Base-by-base conservation (phyloP, 2,113 vertebrate genomes). In the Tachuris rubrigastra region DNA sequence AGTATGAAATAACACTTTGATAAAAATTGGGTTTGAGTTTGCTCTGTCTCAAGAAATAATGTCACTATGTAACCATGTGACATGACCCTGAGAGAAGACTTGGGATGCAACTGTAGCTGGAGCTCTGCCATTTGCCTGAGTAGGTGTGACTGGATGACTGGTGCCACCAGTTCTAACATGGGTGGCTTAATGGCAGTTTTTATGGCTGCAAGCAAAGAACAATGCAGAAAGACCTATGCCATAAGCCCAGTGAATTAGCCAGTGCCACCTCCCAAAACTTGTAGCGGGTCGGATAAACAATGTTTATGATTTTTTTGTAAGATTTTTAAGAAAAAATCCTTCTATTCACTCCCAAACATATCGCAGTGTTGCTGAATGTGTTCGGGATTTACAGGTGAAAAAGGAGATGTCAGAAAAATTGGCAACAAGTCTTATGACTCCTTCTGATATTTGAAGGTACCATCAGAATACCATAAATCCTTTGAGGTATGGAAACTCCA, bases 1-100 rank as follows among this genome's bases (percentile, higher is more conserved):
- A 49, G n/a, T 0, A 0, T 30, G 66, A 72, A 92, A 73, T n/a
- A 56, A 56, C 4, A 14, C 14, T 37, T 75, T 7, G 46, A 73
- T 87, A 31, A 76, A 80, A 73, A 53, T 8, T 3, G 30, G 10
- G 5, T 58, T 85, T 65, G 84, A 60, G 23, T 80, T 91, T 91
- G 10, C 27, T 50, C 7, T 30, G 3, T 55, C n/a, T 68, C 46
- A 53, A 62, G 62, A 62, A 28, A 41, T n/a, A 67, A 46, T 18
- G 11, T 41, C 13, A 5, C 4, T 23, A 14, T 0, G 2, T 47
- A 31, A 78, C 17, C 2, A 2, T 27, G 18, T 0, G 1, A 27
- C 14, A 12, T 1, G 28, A 25, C 16, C 18, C 53, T 21, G 25
- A 79, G 37, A 78, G 41, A 69, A 11, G 3, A 4, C 46, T 66